Percentiles rank a stretch among this genome's conserved stretches.
phyloP scores from a whole-genome alignment of 2,888 invertebrate species.

The Rosalia funebris region DNA sequence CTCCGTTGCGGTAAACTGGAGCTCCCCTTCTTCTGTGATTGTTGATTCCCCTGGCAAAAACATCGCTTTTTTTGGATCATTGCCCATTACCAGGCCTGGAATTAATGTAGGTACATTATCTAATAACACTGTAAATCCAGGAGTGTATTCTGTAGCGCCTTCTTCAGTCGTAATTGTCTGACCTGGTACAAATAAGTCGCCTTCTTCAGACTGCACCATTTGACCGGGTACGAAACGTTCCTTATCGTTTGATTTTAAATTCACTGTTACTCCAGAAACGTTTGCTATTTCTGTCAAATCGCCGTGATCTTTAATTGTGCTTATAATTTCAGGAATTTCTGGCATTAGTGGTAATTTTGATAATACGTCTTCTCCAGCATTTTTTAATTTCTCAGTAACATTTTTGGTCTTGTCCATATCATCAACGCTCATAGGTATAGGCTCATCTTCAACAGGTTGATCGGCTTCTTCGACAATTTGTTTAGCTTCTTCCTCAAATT shows the following conservation, averaged over 20 bases:
- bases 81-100: constrained; percentile 80
- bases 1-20: constrained; percentile 61
- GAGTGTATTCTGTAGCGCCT: constrained; percentile 78
- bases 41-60: constrained; percentile 62
- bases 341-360: constrained; percentile 71
- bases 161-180: constrained; percentile 78
- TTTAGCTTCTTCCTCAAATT: constrained; percentile 60
- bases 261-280: constrained; percentile 69
- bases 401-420: constrained; percentile 71
- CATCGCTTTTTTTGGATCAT: constrained; percentile 66
- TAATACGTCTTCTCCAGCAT: constrained; percentile 66
- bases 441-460: constrained; percentile 65
- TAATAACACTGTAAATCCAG: constrained; percentile 81
- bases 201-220: constrained; percentile 73
- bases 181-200: constrained; percentile 70
- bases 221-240: constrained; percentile 79
- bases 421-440: constrained; percentile 62
- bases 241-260: constrained; percentile 69
- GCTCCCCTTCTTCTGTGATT: constrained; percentile 60
- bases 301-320: constrained; percentile 70
- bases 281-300: constrained; percentile 70
- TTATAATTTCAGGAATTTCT: constrained; percentile 72
- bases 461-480: constrained; percentile 58
- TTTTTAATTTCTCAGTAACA: constrained; percentile 70
- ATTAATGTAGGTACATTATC: constrained; percentile 83